A percentile compares a stretch with the other conserved stretches of the same genome.
These are phyloP conservation scores for Busseola fusca DNA, from an alignment of 2,888 invertebrate species.

Conservation along the genomic window DNA sequence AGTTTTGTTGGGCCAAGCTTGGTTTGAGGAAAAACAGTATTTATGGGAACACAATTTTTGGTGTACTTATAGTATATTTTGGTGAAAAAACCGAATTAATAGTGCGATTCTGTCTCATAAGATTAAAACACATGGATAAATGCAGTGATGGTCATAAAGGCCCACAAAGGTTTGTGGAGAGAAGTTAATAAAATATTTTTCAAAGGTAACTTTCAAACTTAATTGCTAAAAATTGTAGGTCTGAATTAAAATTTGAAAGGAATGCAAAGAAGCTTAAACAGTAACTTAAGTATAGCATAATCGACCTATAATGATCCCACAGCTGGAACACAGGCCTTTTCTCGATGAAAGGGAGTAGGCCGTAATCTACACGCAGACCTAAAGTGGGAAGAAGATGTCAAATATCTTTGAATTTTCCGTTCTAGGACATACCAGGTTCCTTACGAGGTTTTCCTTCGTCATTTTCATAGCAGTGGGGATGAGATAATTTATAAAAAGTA, in stretches of 20 bases:
- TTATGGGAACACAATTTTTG: neutral
- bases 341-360: neutral
- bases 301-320: neutral
- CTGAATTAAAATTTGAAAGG: no score
- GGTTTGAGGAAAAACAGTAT: neutral
- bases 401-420: neutral
- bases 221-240: no score
- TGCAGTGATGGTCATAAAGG: no score
- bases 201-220: no score
- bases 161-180: no score
- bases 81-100: no score
- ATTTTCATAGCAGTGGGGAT: neutral
- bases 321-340: neutral
- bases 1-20: slow-evolving; percentile 17
- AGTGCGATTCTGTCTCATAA: no score
- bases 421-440: neutral
- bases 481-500: neutral
- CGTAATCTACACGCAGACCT: neutral
- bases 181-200: no score
- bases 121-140: no score
- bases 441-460: neutral
- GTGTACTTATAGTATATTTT: neutral
- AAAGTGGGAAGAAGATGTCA: neutral
- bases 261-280: no score
- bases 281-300: no score